These are phyloP conservation scores for Drosophila acutilabella DNA, from an alignment of 2,888 invertebrate species.

Conservation along the genomic window DNA sequence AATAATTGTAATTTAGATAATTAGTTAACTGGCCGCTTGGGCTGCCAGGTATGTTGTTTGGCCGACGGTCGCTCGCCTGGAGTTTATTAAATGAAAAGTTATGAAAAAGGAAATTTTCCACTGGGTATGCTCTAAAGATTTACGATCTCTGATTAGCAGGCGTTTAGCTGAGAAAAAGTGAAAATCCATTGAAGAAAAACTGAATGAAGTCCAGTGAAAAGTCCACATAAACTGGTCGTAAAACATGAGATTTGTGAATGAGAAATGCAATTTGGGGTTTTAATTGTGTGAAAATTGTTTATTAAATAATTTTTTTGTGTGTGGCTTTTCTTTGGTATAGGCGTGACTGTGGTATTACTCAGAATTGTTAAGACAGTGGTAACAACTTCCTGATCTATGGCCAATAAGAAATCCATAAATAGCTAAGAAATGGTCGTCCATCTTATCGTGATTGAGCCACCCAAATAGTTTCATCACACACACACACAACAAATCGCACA, in stretches of 20 bases:
- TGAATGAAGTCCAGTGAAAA: constrained; percentile 30
- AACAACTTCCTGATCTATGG: constrained; percentile 67
- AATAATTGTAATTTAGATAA: constrained; percentile 82
- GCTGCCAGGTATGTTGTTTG: constrained; percentile 55
- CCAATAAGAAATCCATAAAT: constrained; percentile 63
- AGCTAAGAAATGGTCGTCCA: constrained; percentile 50
- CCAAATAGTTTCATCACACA: constrained; percentile 53
- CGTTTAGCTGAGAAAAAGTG: constrained; percentile 59
- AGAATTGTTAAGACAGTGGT: constrained; percentile 28
- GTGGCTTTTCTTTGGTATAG: background rate
- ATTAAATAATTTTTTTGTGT: background rate
- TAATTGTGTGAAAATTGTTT: constrained; percentile 66
- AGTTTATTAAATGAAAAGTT: constrained; percentile 82
- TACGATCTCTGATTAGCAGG: constrained; percentile 61
- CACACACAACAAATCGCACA: constrained; percentile 24
- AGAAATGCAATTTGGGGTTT: constrained; percentile 36
- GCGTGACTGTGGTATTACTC: constrained; percentile 27
- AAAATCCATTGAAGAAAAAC: constrained; percentile 47
- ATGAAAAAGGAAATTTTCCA: constrained; percentile 56
- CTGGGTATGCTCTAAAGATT: constrained; percentile 50
- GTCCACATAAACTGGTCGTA: constrained; percentile 44
- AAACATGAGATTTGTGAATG: constrained; percentile 62
- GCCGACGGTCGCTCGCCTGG: constrained; percentile 43
- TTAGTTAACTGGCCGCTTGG: constrained; percentile 59
- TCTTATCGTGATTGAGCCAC: constrained; percentile 68